Percentiles rank a stretch among this genome's conserved stretches.
These are phyloP conservation scores for Aphis gossypii DNA, from an alignment of 1,140 invertebrate genomes.

Conservation along the genomic window DNA sequence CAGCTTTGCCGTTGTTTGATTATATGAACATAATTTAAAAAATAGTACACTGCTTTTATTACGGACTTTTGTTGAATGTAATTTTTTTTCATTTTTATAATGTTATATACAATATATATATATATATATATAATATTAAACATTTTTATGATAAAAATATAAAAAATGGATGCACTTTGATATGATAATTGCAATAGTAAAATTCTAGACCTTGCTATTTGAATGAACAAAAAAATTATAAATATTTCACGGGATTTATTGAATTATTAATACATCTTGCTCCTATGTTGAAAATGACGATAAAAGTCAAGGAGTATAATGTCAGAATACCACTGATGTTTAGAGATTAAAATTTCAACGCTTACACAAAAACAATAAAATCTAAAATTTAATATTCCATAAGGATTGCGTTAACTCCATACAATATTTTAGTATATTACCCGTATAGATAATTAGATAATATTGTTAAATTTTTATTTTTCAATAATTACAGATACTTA, in stretches of 20 bases:
- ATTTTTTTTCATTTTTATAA: constrained; percentile 23
- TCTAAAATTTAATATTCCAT: background rate
- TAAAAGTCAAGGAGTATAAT: background rate
- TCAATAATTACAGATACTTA: background rate
- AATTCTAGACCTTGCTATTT: background rate
- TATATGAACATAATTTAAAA: background rate
- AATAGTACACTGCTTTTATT: background rate
- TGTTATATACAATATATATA: background rate
- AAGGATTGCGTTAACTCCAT: background rate
- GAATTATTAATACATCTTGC: background rate
- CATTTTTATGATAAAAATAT: background rate
- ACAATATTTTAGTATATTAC: background rate
- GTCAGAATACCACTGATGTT: background rate
- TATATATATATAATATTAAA: background rate
- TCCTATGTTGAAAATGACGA: background rate
- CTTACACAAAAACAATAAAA: background rate
- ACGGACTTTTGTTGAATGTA: background rate
- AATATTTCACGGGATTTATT: background rate
- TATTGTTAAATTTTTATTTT: background rate
- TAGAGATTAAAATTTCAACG: background rate
- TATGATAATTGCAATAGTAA: background rate
- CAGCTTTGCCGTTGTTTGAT: background rate
- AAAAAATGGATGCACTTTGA: background rate
- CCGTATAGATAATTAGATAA: background rate
- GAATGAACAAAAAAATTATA: background rate